A percentile compares a stretch with the other conserved stretches of the same genome.
Conservation (phyloP, 2,113 vertebrate species). For the Hippocampus comes region DNA sequence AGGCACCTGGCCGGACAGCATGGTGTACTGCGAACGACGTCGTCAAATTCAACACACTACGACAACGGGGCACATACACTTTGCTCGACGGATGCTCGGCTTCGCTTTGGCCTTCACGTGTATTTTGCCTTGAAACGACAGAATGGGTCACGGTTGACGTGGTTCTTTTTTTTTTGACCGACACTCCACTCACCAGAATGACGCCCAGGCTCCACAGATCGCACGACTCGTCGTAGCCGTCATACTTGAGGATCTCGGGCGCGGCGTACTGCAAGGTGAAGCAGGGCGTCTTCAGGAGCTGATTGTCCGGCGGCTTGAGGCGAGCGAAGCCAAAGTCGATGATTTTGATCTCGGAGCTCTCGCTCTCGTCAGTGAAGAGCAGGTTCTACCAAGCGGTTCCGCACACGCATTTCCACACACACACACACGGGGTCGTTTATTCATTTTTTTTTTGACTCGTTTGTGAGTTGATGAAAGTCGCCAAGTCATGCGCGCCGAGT, state of each 20-base stretch:
- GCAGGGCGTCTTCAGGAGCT: conserved; percentile 94
- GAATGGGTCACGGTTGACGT: neutral
- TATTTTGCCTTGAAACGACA: neutral
- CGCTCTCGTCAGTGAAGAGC: conserved; percentile 91
- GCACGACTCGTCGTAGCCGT: conserved; percentile 95
- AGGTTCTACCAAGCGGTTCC: conserved; percentile 80
- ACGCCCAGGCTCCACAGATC: conserved; percentile 98
- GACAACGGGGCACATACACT: neutral
- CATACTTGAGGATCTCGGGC: conserved; percentile 90
- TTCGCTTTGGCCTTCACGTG: no score
- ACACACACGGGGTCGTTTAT: neutral
- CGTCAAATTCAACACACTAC: neutral
- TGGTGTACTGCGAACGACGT: conserved; percentile 82
- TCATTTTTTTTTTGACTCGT: neutral
- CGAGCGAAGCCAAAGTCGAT: conserved; percentile 98
- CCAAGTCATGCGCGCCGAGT: neutral
- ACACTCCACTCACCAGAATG: conserved; percentile 83
- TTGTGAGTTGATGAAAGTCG: neutral
- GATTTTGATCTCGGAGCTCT: conserved; percentile 96
- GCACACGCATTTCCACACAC: neutral
- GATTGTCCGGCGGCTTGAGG: conserved; percentile 94
- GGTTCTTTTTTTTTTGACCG: no score
- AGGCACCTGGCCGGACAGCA: conserved; percentile 96
- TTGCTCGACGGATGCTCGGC: no score
- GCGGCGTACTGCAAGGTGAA: conserved; percentile 96